Evolutionary conservation across 1,140 invertebrate genomes (phyloP), one percentile per base, ranked within the genome.

Genomic region (Wasmannia auropunctata): DNA sequence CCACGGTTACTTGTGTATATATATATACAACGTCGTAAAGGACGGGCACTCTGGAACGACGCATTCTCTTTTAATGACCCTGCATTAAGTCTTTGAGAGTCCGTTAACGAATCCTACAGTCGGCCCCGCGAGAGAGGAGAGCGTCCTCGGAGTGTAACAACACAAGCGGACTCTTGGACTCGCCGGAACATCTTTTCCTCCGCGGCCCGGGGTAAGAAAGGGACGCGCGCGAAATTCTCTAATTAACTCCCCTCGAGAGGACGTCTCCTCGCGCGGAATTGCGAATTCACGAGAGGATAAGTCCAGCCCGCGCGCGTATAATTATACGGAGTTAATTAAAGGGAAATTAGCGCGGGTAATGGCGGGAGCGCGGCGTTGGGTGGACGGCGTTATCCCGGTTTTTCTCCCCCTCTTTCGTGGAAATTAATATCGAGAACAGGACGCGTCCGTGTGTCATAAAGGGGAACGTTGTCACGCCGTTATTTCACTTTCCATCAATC

Each of bases 301-400:
- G 77, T 72, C 51, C 34, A 56, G 49, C 49, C 46, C 40, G 60
- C 76, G 54, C 54, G 56, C n/a, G n/a, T n/a, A n/a, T 80, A 80
- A 80, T 80, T 80, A 69, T 49, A 28, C 22, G 5, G 16, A 80
- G 77, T 80, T 80, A 80, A 80, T 80, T 69, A 80, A 51, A 19
- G 28, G 3, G 28, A 74, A 83, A 83, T 72, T 74, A 31, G 51
- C 40, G 14, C 67, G 40, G 1, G 22, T 11, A 25, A 22, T 40
- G 19, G 4, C 0, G 22, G 3, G 2, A 10, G 22, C 8, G 16
- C 37, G 16, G 14, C 22, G n/a, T n/a, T 37, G 4, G 11, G 19
- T 8, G 8, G 2, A 65, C 6, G 46, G 43, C 34, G 37, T 22
- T 46, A 43, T 72, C 22, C 25, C 22, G 54, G 37, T 28, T 46